phyloP scores from a whole-genome alignment of 2,888 invertebrate genomes.

The Synanthedon andrenaeformis region DNA sequence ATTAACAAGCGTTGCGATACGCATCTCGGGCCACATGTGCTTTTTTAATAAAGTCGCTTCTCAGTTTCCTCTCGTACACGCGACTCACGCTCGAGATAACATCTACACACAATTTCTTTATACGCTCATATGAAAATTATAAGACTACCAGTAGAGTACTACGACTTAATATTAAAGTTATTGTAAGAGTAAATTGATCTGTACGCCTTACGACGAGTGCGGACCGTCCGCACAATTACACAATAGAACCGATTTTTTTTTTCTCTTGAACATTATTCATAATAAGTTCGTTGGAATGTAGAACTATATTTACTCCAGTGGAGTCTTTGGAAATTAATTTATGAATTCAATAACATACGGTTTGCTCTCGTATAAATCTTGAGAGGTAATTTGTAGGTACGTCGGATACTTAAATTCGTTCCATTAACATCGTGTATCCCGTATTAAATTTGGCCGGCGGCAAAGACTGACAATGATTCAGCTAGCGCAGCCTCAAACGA shows the following conservation, averaged over 20 bases:
- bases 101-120: conserved; percentile 62
- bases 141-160: conserved; percentile 35
- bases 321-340: neutral
- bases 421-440: conserved; percentile 46
- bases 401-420: conserved; percentile 47
- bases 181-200: conserved; percentile 63
- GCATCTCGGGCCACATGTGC: conserved; percentile 61
- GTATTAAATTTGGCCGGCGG: conserved; percentile 45
- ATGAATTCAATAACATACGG: conserved; percentile 29
- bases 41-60: conserved; percentile 62
- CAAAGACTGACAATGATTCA: conserved; percentile 56
- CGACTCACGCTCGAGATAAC: conserved; percentile 59
- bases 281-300: conserved; percentile 6
- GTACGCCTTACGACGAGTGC: conserved; percentile 30
- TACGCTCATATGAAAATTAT: conserved; percentile 53
- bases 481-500: conserved; percentile 49
- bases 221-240: conserved; percentile 36
- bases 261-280: conserved; percentile 13
- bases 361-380: conserved; percentile 50
- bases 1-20: conserved; percentile 67
- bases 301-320: conserved; percentile 4
- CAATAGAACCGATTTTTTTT: conserved; percentile 31
- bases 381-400: conserved; percentile 47
- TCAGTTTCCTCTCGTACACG: conserved; percentile 55
- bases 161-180: conserved; percentile 61